Evolutionary conservation across 2,888 invertebrate species (phyloP).

Genomic region (Syritta pipiens): DNA sequence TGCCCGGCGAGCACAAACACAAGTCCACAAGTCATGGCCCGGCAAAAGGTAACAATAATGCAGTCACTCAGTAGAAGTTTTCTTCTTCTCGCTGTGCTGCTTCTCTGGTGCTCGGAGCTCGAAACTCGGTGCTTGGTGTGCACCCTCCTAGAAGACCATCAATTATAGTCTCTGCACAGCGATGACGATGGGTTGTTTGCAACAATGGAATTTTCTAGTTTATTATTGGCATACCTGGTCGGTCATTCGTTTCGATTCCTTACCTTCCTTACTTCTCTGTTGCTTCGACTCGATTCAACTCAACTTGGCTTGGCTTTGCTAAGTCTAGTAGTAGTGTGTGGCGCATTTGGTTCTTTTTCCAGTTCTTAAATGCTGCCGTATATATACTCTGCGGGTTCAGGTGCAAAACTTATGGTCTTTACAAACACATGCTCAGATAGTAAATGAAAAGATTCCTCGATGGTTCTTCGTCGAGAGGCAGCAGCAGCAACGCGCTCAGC

Average conservation of each 20-base stretch:
- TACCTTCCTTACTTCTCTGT: constrained; percentile 9
- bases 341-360: constrained; percentile 35
- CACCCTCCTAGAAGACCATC: constrained; percentile 62
- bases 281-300: background rate
- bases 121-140: background rate
- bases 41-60: constrained; percentile 54
- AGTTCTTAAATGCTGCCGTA: constrained; percentile 2
- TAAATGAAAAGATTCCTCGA: constrained; percentile 52
- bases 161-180: constrained; percentile 51
- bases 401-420: constrained; percentile 36
- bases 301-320: constrained; percentile 32
- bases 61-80: constrained; percentile 61
- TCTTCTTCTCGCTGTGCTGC: constrained; percentile 48
- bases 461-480: constrained; percentile 11
- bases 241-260: constrained; percentile 65
- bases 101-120: constrained; percentile 1
- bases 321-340: constrained; percentile 49
- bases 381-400: constrained; percentile 41
- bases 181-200: constrained; percentile 66
- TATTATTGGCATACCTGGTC: constrained; percentile 68
- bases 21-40: no score
- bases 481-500: constrained; percentile 12
- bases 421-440: constrained; percentile 26
- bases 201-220: constrained; percentile 69
- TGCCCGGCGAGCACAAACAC: no score